These are phyloP conservation scores for Drosophila melanogaster DNA, from an alignment of 1,140 invertebrate species.

Conservation along the genomic window Release_6_plus_ISO1_MT NT_037436.4:12401501-12402000, in stretches of 20 bases:
- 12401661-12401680: conserved; percentile 85
- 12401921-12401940: conserved; percentile 68
- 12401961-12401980: conserved; percentile 58
- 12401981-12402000: conserved; percentile 67
- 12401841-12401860: conserved; percentile 34
- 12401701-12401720: conserved; percentile 85
- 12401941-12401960: conserved; percentile 67
- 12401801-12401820: conserved; percentile 81
- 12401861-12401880: conserved; percentile 25
- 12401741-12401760: conserved; percentile 87
- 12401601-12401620: conserved; percentile 84
- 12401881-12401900: conserved; percentile 46
- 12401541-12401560: conserved; percentile 84
- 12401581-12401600: conserved; percentile 84
- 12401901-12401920: conserved; percentile 35
- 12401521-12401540: conserved; percentile 84
- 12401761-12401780: conserved; percentile 87
- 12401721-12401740: conserved; percentile 84
- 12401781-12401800: conserved; percentile 86
- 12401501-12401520: conserved; percentile 27
- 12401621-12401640: conserved; percentile 85
- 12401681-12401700: conserved; percentile 85
- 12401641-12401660: conserved; percentile 85
- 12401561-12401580: conserved; percentile 85
- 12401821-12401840: conserved; percentile 55